Percentiles rank a stretch among this genome's conserved stretches.
These are phyloP conservation scores for Colius striatus DNA, from an alignment of 2,113 vertebrate genomes.

Conservation along the genomic window DNA sequence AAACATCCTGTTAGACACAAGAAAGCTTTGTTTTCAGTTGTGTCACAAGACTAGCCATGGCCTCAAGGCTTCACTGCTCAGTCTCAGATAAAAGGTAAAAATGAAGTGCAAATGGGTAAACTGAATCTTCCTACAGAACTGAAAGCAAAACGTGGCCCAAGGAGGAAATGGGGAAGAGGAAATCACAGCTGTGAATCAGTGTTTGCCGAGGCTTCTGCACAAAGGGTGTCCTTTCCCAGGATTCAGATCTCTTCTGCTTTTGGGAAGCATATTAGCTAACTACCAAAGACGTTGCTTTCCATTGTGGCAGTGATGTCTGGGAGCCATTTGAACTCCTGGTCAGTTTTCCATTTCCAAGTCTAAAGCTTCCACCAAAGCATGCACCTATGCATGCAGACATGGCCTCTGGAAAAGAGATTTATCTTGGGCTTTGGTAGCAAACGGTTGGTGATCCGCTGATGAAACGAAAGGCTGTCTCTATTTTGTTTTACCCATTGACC, in stretches of 20 bases:
- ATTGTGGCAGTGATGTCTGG: background rate
- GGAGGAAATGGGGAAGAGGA: background rate
- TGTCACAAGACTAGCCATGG: background rate
- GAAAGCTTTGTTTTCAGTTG: background rate
- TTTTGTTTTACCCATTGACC: background rate
- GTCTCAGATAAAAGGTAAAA: background rate
- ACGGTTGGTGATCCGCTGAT: background rate
- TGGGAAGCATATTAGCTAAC: background rate
- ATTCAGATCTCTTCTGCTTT: background rate
- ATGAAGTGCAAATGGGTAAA: background rate
- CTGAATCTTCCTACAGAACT: background rate
- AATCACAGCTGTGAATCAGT: background rate
- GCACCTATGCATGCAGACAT: accelerated
- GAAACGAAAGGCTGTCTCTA: background rate
- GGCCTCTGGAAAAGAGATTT: background rate
- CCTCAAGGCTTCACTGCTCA: background rate
- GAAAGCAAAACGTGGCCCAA: background rate
- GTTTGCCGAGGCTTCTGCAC: background rate
- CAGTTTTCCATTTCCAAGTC: background rate
- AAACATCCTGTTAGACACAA: background rate
- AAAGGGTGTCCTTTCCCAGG: background rate
- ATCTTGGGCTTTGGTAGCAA: background rate
- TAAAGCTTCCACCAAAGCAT: background rate
- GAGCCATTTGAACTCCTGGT: background rate
- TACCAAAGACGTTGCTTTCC: background rate